Base-by-base conservation (phyloP, 1,140 invertebrate genomes). In the Pseudomyrmex flavicornis region DNA sequence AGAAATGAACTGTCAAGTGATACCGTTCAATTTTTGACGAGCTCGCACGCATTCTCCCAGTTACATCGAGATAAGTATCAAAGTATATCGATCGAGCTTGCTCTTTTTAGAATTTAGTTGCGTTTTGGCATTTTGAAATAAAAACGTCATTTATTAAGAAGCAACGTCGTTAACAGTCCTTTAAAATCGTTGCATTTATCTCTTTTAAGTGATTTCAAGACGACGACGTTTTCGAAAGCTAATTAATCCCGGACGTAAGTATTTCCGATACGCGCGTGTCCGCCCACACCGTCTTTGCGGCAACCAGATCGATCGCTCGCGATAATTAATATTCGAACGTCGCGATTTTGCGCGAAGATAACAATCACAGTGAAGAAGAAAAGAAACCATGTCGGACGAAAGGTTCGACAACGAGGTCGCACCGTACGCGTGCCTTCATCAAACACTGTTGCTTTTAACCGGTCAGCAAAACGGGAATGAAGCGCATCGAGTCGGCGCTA, bases 311-410 rank as follows among this genome's bases (percentile, higher is more conserved):
- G 85, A 88, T 88, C 86, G 74, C 62, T 84, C 63, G 85, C 85
- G 86, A 87, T 83, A 77, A 88, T 88, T 87, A 87, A 88, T 84
- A 87, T 87, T 69, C 75, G 52, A 74, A 70, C 72, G 85, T 84
- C 68, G 72, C 74, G 86, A 88, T 87, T 35, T 88, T 87, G 77
- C 86, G 74, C 85, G 72, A 63, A 61, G 48, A 86, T 75, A 82
- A 82, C 69, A 82, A 88, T 82, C 17, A 54, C 70, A 65, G 58
- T 62, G 58, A 52, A 46, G 54, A 2, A 13, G 8, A n/a, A 65
- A 4, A 26, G 15, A 54, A 13, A 20, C 12, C 4, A 61, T 20
- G 15, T 10, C 17, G 35, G 70, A 48, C 10, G 2, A 2, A 62
- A 13, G 50, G 13, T n/a, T 26, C 26, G 9, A 17, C 48, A 68